Conservation (phyloP, 2,797 vertebrate species). For the Harpagifer antarcticus region DNA sequence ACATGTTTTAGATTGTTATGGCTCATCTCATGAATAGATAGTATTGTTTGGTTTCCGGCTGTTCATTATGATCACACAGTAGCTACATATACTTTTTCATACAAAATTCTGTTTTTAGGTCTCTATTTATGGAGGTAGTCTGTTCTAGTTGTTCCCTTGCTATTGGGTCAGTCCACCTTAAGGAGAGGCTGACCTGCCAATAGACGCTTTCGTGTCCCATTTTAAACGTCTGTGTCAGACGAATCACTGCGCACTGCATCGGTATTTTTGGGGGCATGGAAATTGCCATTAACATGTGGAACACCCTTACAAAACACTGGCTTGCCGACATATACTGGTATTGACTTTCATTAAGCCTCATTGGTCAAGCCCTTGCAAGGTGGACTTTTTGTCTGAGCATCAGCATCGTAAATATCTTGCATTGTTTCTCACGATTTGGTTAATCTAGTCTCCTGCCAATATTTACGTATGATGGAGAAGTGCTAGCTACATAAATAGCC, state of each 20-base stretch:
- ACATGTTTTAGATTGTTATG: neutral
- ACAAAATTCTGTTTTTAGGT: neutral
- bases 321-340: neutral
- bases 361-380: neutral
- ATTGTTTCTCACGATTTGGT: neutral
- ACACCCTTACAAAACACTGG: neutral
- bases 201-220: constrained; percentile 16
- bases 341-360: neutral
- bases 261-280: constrained; percentile 21
- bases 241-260: neutral
- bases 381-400: neutral
- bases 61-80: neutral
- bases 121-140: neutral
- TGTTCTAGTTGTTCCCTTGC: too few relatives aligned
- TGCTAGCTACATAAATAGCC: constrained; percentile 11
- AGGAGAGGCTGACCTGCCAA: constrained; percentile 17
- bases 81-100: neutral
- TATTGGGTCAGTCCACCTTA: constrained; percentile 8
- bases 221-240: constrained; percentile 28
- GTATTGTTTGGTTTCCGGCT: neutral
- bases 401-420: neutral
- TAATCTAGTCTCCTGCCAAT: constrained; percentile 4
- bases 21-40: neutral
- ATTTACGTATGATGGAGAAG: constrained; percentile 3
- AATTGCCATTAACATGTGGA: constrained; percentile 2